phyloP scores from a whole-genome alignment of 2,888 invertebrate species.

The Physocephala rufipes region DNA sequence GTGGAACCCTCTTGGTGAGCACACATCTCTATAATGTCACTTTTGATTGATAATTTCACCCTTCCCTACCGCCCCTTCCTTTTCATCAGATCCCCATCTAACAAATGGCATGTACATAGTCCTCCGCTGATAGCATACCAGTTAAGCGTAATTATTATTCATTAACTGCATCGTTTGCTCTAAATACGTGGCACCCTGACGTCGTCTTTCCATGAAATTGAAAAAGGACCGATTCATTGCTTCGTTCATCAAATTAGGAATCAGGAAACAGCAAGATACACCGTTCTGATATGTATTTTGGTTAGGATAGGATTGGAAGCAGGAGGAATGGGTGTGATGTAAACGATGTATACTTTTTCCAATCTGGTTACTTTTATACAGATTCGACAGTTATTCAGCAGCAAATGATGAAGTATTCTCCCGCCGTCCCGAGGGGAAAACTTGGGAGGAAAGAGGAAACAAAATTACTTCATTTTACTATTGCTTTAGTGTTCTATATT shows the following conservation, averaged over 20 bases:
- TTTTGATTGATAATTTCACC: too few species aligned
- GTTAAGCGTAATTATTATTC: constrained; percentile 27
- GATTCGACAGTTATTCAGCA: background rate
- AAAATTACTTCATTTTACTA: too few species aligned
- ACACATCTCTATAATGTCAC: too few species aligned
- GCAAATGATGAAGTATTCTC: constrained; percentile 19
- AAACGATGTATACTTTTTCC: background rate
- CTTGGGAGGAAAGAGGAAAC: background rate
- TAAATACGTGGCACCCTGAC: background rate
- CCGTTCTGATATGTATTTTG: too few species aligned
- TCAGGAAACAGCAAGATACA: too few species aligned
- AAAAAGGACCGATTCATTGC: constrained; percentile 12
- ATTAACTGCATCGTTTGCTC: constrained; percentile 17
- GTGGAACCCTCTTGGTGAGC: too few species aligned
- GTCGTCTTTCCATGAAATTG: constrained; percentile 20
- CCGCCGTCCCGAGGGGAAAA: background rate
- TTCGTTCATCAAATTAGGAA: too few species aligned
- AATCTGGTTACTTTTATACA: constrained; percentile 1
- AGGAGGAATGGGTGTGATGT: constrained; percentile 2
- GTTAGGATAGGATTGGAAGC: too few species aligned
- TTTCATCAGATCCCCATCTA: too few species aligned
- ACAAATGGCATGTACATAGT: background rate
- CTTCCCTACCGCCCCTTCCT: too few species aligned
- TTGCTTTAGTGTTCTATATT: too few species aligned
- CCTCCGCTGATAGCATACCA: background rate